Percentiles rank a stretch among this genome's conserved stretches.
These are phyloP conservation scores for Poeciliopsis turrubarensis DNA, from an alignment of 2,113 vertebrate genomes.

Conservation along the genomic window DNA sequence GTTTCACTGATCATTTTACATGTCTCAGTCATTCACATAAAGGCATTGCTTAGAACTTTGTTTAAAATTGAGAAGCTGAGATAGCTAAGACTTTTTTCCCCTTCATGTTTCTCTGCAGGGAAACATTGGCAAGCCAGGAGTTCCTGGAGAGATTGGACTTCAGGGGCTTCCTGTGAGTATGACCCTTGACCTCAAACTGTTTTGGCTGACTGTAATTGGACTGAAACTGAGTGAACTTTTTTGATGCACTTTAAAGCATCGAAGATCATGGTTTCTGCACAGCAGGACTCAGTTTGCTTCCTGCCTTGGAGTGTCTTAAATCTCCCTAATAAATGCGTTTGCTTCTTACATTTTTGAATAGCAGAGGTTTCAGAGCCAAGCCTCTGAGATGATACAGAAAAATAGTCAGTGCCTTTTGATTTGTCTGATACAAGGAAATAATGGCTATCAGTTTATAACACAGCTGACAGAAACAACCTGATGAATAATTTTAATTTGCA, in stretches of 20 bases:
- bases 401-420: conserved; percentile 23
- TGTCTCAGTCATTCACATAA: background rate
- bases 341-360: background rate
- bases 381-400: background rate
- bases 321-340: background rate
- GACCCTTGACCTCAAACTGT: conserved; percentile 44
- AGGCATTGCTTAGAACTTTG: background rate
- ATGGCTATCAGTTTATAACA: conserved; percentile 33
- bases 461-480: conserved; percentile 6
- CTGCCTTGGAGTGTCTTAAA: background rate
- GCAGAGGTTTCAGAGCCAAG: background rate
- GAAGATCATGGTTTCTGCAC: background rate
- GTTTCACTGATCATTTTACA: background rate
- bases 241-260: background rate
- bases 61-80: background rate
- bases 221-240: conserved; percentile 39
- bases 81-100: background rate
- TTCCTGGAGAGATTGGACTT: conserved; percentile 90
- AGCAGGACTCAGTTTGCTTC: background rate
- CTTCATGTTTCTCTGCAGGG: conserved; percentile 79
- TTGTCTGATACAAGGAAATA: conserved; percentile 25
- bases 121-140: conserved; percentile 86
- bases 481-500: background rate
- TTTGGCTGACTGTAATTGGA: conserved; percentile 39
- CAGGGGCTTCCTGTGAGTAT: conserved; percentile 93